Evolutionary conservation across 2,888 invertebrate species (phyloP).

Genomic region (Tenthredo notha): DNA sequence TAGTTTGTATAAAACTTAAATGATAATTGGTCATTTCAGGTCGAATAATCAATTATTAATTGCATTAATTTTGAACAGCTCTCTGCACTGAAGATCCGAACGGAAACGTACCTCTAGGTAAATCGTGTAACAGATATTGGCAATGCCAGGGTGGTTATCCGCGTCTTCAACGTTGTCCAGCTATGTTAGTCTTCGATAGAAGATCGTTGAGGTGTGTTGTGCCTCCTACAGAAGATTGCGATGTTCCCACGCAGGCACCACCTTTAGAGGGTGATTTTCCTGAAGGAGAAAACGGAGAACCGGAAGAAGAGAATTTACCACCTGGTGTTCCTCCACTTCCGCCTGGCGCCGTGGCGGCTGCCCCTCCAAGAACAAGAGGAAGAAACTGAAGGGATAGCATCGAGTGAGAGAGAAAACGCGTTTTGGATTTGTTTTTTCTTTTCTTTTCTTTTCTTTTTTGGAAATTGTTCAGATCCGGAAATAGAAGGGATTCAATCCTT

Average conservation of each 20-base stretch:
- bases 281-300: slow-evolving; percentile 74
- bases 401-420: slow-evolving; percentile 10
- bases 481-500: background rate
- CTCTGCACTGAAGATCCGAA: slow-evolving; percentile 95
- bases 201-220: slow-evolving; percentile 91
- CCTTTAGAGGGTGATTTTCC: slow-evolving; percentile 72
- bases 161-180: slow-evolving; percentile 93
- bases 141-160: slow-evolving; percentile 97
- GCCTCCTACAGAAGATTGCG: slow-evolving; percentile 94
- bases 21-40: too few species aligned
- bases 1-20: too few species aligned
- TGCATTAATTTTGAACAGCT: slow-evolving; percentile 80
- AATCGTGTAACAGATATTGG: slow-evolving; percentile 97
- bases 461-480: background rate
- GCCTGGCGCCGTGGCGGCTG: slow-evolving; percentile 74
- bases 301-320: slow-evolving; percentile 76
- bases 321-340: slow-evolving; percentile 75
- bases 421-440: background rate
- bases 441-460: background rate
- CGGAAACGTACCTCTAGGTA: slow-evolving; percentile 94
- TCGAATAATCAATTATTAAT: background rate
- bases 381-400: slow-evolving; percentile 68
- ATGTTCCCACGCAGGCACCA: slow-evolving; percentile 89
- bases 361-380: slow-evolving; percentile 67
- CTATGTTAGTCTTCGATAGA: slow-evolving; percentile 93